Base-by-base conservation (phyloP, 2,113 vertebrate genomes). In the Oncorhynchus gorbuscha region DNA sequence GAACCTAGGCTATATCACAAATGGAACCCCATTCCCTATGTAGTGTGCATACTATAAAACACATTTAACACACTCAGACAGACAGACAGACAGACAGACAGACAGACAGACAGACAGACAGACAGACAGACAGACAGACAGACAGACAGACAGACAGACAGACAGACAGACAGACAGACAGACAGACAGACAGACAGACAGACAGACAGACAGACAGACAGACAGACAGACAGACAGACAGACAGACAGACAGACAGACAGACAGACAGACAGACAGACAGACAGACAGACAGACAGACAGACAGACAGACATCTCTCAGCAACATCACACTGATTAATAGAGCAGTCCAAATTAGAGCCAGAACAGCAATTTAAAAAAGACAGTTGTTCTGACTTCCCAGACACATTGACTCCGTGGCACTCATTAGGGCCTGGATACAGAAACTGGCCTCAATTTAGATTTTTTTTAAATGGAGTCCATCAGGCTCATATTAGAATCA, bases 321-420 rank as follows among this genome's bases (percentile, higher is more conserved):
- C 51, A 62, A 24, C 69, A 75, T 76, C 62, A 48, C 24, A 30
- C 77, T 78, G 69, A 82, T 82, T 61, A 76, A 79, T 67, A 72
- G 75, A 78, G 45, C 66, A 12, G 66, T 77, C 62, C 64, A 28
- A 30, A 79, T 76, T 32, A 22, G 20, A 62, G 64, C 32, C 24
- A 35, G 30, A 59, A 55, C 14, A 55, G 39, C 39, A 11, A 55
- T 55, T 4, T 55, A 55, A 55, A 55, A 55, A 55, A 14, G n/a
- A 55, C 14, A 18, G 51, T 14, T 55, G 51, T 55, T 55, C 51
- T 18, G 51, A 14, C 12, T 55, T 55, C 5, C 14, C 51, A 55
- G 12, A 51, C 49, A 51, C 14, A 16, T 16, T 3, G 49, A 51
- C 49, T 51, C 49, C 16, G 49, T 51, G 49, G 13, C 39, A 51